These are phyloP conservation scores for Drosophila rhopaloa DNA, from an alignment of 1,140 invertebrate species.

Conservation along the genomic window DNA sequence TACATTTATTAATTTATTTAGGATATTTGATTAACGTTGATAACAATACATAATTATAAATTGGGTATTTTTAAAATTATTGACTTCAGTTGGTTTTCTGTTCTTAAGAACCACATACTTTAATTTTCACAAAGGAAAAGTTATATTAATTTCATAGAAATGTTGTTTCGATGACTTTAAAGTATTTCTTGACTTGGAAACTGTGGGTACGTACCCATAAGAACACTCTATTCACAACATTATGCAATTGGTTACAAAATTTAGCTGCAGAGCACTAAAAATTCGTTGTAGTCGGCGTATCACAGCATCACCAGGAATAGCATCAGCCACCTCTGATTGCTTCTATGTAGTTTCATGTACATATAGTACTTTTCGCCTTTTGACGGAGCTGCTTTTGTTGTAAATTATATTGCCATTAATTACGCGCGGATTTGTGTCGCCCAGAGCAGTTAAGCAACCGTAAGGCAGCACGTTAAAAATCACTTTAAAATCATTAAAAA, in stretches of 20 bases:
- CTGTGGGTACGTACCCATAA: too few relatives aligned
- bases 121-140: too few relatives aligned
- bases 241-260: too few relatives aligned
- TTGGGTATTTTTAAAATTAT: not conserved
- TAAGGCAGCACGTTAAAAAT: slow-evolving; percentile 73
- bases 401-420: slow-evolving; percentile 80
- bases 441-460: slow-evolving; percentile 59
- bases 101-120: too few relatives aligned
- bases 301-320: not conserved
- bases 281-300: slow-evolving; percentile 6
- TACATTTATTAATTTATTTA: too few relatives aligned
- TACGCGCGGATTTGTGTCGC: slow-evolving; percentile 68
- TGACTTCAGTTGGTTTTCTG: too few relatives aligned
- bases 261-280: slow-evolving; percentile 12
- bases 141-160: too few relatives aligned
- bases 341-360: slow-evolving; percentile 19
- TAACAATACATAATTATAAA: too few relatives aligned
- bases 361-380: slow-evolving; percentile 14
- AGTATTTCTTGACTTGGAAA: too few relatives aligned
- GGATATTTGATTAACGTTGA: too few relatives aligned
- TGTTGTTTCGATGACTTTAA: too few relatives aligned
- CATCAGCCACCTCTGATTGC: slow-evolving; percentile 1
- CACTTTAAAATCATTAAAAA: slow-evolving; percentile 76
- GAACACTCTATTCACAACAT: too few relatives aligned
- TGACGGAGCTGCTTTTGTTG: slow-evolving; percentile 41